These are phyloP conservation scores for Ahaetulla prasina DNA, from an alignment of 2,113 vertebrate genomes.

Conservation along the genomic window DNA sequence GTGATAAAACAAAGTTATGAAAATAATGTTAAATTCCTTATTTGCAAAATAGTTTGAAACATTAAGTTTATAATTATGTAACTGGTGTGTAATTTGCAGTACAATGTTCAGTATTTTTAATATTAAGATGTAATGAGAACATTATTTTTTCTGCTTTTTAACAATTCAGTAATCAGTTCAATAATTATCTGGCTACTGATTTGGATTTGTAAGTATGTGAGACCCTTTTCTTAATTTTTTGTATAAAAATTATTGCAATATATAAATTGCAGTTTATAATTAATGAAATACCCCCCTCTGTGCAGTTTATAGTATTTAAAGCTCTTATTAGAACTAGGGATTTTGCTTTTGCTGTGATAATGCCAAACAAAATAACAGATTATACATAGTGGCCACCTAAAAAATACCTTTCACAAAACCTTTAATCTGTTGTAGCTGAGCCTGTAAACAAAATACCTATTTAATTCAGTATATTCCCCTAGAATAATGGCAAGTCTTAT, in stretches of 20 bases:
- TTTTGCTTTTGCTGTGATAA: not conserved
- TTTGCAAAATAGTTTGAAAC: slow-evolving; percentile 22
- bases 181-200: not conserved
- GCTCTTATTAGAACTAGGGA: not conserved
- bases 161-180: not conserved
- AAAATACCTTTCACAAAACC: not conserved
- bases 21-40: not conserved
- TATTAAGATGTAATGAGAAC: slow-evolving; percentile 5
- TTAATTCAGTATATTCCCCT: slow-evolving; percentile 45
- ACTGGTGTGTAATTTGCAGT: slow-evolving; percentile 11
- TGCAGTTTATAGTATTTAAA: not conserved
- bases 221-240: slow-evolving; percentile 18
- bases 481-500: not conserved
- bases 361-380: not conserved
- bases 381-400: not conserved
- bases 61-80: rapidly evolving
- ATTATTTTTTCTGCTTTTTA: slow-evolving; percentile 5
- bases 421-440: not conserved
- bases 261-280: not conserved
- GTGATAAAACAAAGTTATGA: not conserved
- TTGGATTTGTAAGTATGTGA: not conserved
- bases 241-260: slow-evolving; percentile 1
- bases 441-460: slow-evolving; percentile 17
- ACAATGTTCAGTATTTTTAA: slow-evolving; percentile 3
- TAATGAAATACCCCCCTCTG: not conserved